A percentile compares a stretch with the other conserved stretches of the same genome.
phyloP scores from a whole-genome alignment of 1,140 invertebrate genomes.

The Zaprionus ghesquierei region DNA sequence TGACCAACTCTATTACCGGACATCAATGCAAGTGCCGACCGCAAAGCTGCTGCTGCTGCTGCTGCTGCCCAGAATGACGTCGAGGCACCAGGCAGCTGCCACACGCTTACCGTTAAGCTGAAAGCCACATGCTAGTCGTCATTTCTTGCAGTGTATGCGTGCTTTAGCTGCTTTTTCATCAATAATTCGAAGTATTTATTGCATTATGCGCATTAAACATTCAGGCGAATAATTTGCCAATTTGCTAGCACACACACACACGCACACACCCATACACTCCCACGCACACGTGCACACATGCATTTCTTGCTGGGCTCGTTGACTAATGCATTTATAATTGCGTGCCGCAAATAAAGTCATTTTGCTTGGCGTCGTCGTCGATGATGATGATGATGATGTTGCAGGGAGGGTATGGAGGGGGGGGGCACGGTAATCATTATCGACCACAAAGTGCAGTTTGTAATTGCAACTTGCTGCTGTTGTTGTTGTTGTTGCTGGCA shows the following conservation, averaged over 20 bases:
- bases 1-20: constrained; percentile 64
- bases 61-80: too few relatives aligned
- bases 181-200: constrained; percentile 46
- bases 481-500: background rate
- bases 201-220: constrained; percentile 56
- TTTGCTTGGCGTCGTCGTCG: background rate
- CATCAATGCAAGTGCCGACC: constrained; percentile 22
- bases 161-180: background rate
- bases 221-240: constrained; percentile 49
- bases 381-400: constrained; percentile 1
- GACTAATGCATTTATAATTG: constrained; percentile 79
- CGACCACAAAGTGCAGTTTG: background rate
- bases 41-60: constrained; percentile 24
- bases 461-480: background rate
- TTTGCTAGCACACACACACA: constrained; percentile 8
- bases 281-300: background rate
- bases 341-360: constrained; percentile 55
- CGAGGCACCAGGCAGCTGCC: too few relatives aligned
- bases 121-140: background rate
- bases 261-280: background rate
- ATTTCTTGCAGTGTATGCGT: background rate
- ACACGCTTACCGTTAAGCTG: background rate
- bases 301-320: constrained; percentile 38
- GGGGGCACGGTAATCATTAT: background rate
- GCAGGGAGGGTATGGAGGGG: too few relatives aligned